Base-by-base conservation (phyloP, 2,113 vertebrate genomes). In the Colius striatus region DNA sequence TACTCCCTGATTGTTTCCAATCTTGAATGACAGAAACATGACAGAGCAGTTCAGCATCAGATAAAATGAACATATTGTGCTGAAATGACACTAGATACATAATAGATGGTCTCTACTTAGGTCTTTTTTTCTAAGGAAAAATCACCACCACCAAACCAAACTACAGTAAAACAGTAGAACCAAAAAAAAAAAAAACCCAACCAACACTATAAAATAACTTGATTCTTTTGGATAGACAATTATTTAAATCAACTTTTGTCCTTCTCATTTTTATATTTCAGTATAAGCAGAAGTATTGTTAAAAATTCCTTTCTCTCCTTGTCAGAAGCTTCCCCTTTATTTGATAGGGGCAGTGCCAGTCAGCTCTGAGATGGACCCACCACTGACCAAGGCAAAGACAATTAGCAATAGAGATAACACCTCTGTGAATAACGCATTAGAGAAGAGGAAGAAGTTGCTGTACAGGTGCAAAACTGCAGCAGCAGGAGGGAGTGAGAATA, bases 151-250 rank as follows among this genome's bases (percentile, higher is more conserved):
- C 1, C 10, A 75, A 71, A 75, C 8, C 5, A 83, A 74, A 36
- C 8, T 11, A 27, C 12, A 41, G 38, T 41, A 41, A 41, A 41
- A 41, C 38, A 41, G 38, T 41, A 41, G 38, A 41, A 21, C 22
- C 6, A 16, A 61, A 61, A 14, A 23, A 36, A 60, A 60, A 36
- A 14, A 58, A 3, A 58, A 32, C 9, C 27, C 2, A 0, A 0
- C 3, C 21, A 9, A 16, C 7, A 36, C 7, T 57, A 5, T 7
- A 58, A 6, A 5, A 84, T 15, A 34, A 20, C 20, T 3, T n/a
- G 14, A 41, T 73, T 65, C 15, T 36, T 32, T 66, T 25, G 61
- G 60, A 10, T 2, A 67, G 20, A 38, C 4, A 83, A 53, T 51
- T 84, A 6, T 50, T 17, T 8, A 27, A 26, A 53, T 20, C 43